phyloP scores from a whole-genome alignment of 2,888 invertebrate genomes.

The Entomobrya proxima region DNA sequence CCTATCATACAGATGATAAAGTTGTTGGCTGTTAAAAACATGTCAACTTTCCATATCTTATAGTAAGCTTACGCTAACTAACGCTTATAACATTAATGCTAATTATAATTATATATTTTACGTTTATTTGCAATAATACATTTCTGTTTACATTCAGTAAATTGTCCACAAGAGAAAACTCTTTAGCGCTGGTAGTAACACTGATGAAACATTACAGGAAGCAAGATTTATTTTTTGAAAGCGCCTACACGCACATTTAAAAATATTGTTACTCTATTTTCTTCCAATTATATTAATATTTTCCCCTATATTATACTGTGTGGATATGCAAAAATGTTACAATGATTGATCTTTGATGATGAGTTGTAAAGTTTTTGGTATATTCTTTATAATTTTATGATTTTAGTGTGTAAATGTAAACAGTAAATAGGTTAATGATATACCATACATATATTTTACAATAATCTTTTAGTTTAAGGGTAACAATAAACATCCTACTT shows the following conservation, averaged over 20 bases:
- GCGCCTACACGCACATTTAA: constrained; percentile 1
- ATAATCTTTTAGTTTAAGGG: too few species aligned
- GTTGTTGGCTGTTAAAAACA: not conserved
- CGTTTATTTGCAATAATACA: too few species aligned
- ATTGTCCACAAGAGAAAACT: not conserved
- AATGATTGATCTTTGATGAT: constrained; percentile 28
- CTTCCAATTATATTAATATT: not conserved
- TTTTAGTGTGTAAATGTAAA: too few species aligned
- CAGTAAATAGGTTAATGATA: too few species aligned
- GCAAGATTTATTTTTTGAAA: not conserved
- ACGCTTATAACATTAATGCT: too few species aligned
- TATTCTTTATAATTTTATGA: too few species aligned
- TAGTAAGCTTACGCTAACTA: too few species aligned
- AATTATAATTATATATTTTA: too few species aligned
- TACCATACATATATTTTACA: too few species aligned
- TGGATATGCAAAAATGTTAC: constrained; percentile 18
- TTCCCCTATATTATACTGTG: not conserved
- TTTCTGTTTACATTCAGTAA: not conserved
- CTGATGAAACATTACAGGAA: not conserved
- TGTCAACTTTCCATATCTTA: not conserved
- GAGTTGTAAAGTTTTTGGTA: not conserved
- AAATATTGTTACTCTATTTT: not conserved
- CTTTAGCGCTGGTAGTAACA: not conserved
- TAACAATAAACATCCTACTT: too few species aligned
- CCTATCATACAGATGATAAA: not conserved